Evolutionary conservation across 2,113 vertebrate genomes (phyloP), one percentile per base, ranked within the genome.

Genomic region (Mirza zaza): DNA sequence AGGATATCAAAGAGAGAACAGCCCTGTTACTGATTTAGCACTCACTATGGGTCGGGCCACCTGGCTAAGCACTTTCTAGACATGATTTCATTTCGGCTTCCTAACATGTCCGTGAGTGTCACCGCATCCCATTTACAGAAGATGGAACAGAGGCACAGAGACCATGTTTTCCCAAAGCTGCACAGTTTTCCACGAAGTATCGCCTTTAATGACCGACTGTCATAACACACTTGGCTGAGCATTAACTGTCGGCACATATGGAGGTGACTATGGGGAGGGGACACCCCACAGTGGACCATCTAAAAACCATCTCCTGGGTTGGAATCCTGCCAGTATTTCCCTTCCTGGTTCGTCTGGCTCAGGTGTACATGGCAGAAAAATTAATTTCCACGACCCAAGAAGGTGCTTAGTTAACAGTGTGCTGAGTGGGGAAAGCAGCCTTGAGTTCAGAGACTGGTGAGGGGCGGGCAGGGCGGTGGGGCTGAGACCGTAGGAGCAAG

Each of bases 391-490:
- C 0, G 8, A 82, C 57, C 82, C 86, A 55, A 34, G 70, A 0
- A n/a, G 68, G 59, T 11, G 50, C 57, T 90, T 23, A n/a, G 81
- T 83, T 32, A 6, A 23, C 6, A n/a, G 23, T 57, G 3, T 15
- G 18, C 12, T 39, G 42, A 73, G 1, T 0, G 9, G 67, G 9
- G 67, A 55, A 57, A 87, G 48, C 15, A 12, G 12, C 85, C 39
- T 6, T 2, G 1, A 71, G 42, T 57, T 39, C n/a, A 55, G 57
- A 65, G 36, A 17, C 34, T 6, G 2, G 12, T 17, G 18, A n/a
- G 34, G 3, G 36, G 3, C 1, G 4, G 2, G 8, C 13, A 23
- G 68, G 18, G 55, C 42, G 17, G 15, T 0, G 0, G 32, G 61
- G 57, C 88, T 75, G 91, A 59, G 73, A 27, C 1, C 4, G 4